These are phyloP conservation scores for Salvelinus sp. DNA, from an alignment of 2,113 vertebrate species.

Conservation along the genomic window DNA sequence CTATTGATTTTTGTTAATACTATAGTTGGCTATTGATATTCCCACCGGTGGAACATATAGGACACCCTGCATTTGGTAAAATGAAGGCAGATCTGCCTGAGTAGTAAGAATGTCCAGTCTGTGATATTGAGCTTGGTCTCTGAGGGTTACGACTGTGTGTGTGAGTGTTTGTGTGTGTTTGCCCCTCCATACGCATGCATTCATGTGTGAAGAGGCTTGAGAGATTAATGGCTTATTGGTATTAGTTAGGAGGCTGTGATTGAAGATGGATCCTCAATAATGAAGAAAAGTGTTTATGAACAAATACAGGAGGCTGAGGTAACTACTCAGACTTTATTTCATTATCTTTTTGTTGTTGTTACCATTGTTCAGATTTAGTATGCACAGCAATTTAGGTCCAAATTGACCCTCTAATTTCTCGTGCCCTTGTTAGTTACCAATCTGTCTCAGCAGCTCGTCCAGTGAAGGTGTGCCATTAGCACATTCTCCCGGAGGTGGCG, in stretches of 20 bases:
- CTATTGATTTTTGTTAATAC: constrained; percentile 70
- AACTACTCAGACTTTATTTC: neutral
- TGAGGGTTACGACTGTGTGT: constrained; percentile 19
- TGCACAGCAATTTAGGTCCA: neutral
- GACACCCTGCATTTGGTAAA: constrained; percentile 52
- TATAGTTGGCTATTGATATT: constrained; percentile 66
- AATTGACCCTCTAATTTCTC: neutral
- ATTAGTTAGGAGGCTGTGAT: neutral
- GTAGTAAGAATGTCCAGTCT: no score
- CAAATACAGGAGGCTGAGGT: neutral
- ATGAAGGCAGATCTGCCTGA: constrained; percentile 53
- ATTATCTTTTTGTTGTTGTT: neutral
- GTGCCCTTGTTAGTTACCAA: neutral
- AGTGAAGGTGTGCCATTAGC: constrained; percentile 30
- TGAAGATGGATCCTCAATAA: neutral
- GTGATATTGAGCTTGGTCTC: constrained; percentile 58
- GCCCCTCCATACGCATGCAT: neutral
- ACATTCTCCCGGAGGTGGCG: neutral
- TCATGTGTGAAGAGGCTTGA: neutral
- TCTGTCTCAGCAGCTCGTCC: neutral
- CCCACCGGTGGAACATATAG: constrained; percentile 58
- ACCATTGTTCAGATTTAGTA: neutral
- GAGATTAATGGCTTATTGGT: neutral
- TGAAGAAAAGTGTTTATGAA: neutral
- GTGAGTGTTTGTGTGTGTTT: no score